Evolutionary conservation across 2,797 vertebrate genomes (phyloP).

Genomic region (Pipistrellus nathusii): DNA sequence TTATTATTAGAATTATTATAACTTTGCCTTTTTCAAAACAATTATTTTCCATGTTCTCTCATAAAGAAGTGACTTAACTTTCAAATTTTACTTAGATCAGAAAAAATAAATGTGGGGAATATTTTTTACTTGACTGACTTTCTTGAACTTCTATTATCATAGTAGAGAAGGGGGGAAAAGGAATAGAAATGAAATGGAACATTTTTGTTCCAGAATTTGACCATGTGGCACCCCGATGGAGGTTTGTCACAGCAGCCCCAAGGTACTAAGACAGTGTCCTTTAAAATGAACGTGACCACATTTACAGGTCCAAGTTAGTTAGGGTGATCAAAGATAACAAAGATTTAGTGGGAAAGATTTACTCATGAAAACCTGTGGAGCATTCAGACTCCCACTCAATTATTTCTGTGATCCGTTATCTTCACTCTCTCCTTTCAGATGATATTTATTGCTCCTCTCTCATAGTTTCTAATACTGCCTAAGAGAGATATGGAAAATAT

Average conservation of each 20-base stretch:
- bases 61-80: constrained; percentile 38
- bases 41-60: constrained; percentile 15
- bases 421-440: background rate
- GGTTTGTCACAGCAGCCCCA: background rate
- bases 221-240: background rate
- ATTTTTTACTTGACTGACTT: constrained; percentile 31
- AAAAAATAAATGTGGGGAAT: constrained; percentile 7
- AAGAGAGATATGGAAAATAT: background rate
- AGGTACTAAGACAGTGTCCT: background rate
- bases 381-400: background rate
- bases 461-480: background rate
- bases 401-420: background rate
- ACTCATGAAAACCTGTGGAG: background rate
- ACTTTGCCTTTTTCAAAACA: constrained; percentile 5
- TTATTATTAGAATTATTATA: background rate
- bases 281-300: constrained; percentile 13
- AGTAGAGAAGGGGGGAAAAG: background rate
- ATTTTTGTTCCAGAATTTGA: background rate
- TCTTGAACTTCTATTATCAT: constrained; percentile 33
- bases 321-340: constrained; percentile 37
- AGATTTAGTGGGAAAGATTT: background rate
- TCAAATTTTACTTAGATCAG: constrained; percentile 25
- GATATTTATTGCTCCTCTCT: background rate
- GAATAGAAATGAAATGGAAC: background rate
- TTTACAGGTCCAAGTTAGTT: constrained; percentile 64